Percentiles rank a stretch among this genome's conserved stretches.
phyloP scores from a whole-genome alignment of 2,888 invertebrate genomes.

The Neuroscelio doddi region DNA sequence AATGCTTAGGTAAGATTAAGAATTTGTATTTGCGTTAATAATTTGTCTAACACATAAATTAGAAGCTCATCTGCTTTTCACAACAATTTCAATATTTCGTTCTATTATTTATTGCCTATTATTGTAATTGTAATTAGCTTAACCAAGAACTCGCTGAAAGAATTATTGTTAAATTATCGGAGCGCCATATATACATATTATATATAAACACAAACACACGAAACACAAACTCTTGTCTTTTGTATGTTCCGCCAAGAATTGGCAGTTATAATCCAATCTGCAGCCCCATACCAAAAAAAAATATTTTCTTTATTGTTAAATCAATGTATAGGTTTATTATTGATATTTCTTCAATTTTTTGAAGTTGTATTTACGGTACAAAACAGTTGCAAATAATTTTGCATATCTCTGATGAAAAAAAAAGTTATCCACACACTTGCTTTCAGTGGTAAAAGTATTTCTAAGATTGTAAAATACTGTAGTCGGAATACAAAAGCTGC shows the following conservation, averaged over 20 bases:
- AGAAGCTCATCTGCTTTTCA: constrained; percentile 35
- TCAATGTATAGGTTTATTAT: neutral
- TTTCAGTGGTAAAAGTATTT: constrained; percentile 1
- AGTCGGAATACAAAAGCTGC: constrained; percentile 10
- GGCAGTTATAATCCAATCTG: no score
- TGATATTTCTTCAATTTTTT: neutral
- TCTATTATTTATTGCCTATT: constrained; percentile 54
- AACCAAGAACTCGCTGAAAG: constrained; percentile 34
- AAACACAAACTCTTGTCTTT: constrained; percentile 10
- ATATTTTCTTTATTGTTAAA: neutral
- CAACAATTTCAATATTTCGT: constrained; percentile 38
- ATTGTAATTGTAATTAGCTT: constrained; percentile 51
- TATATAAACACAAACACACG: constrained; percentile 10
- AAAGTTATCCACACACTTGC: constrained; percentile 2
- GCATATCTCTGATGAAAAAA: neutral
- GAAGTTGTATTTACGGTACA: neutral
- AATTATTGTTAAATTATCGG: constrained; percentile 25
- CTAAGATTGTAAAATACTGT: constrained; percentile 1
- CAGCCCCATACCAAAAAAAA: neutral
- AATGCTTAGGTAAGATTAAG: constrained; percentile 26
- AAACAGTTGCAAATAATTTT: neutral
- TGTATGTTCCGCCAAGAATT: neutral
- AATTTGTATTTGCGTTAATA: constrained; percentile 16
- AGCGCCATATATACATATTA: constrained; percentile 21
- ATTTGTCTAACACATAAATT: constrained; percentile 39